Evolutionary conservation across 2,113 vertebrate species (phyloP).

Genomic region (Cygnus buccinator): DNA sequence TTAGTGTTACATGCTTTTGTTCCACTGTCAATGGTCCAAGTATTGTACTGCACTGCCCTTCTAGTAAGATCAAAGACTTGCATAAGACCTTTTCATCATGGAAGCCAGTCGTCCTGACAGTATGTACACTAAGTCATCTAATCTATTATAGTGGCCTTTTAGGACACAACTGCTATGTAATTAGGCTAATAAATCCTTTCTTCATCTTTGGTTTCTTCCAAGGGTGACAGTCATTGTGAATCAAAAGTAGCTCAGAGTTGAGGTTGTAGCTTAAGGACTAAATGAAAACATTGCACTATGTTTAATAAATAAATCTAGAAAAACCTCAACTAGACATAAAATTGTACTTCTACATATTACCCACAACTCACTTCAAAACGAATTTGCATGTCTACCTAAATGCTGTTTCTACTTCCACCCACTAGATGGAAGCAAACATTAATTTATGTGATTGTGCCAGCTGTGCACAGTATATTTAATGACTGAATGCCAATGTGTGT

Average conservation of each 20-base stretch:
- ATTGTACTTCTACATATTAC: accelerated
- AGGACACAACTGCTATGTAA: neutral
- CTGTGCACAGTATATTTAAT: neutral
- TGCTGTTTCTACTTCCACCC: constrained; percentile 44
- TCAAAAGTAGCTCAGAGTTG: neutral
- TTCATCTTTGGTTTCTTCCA: neutral
- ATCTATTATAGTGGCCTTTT: neutral
- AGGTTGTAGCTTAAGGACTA: neutral
- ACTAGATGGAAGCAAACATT: constrained; percentile 74
- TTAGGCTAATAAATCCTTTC: neutral
- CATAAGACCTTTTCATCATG: neutral
- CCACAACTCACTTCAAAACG: neutral
- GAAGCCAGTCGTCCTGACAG: neutral
- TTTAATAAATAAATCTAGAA: accelerated
- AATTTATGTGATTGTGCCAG: neutral
- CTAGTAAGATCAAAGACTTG: neutral
- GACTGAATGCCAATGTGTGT: constrained; percentile 41
- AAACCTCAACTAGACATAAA: neutral
- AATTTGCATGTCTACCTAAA: neutral
- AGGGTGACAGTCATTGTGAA: neutral
- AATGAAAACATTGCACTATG: accelerated
- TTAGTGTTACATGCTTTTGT: neutral
- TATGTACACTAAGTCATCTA: neutral
- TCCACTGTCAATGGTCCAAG: neutral
- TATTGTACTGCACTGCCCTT: neutral